Percentiles rank a stretch among this genome's conserved stretches.
Conservation (phyloP, 1,140 invertebrate genomes). For the Centruroides vittatus region DNA sequence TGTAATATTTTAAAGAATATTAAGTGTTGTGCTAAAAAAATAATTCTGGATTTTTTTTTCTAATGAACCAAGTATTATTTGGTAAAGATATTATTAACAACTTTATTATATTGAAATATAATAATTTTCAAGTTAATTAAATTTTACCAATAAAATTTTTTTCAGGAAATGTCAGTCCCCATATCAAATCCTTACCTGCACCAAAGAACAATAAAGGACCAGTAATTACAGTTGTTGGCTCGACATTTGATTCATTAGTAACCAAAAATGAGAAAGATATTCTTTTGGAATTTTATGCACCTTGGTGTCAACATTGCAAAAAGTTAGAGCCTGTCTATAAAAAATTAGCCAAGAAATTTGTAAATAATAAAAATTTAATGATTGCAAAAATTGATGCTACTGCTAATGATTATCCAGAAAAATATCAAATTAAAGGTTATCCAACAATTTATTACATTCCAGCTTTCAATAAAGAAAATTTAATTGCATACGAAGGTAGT, state of each 20-base stretch:
- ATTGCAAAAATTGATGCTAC: slow-evolving; percentile 39
- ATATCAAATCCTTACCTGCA: slow-evolving; percentile 33
- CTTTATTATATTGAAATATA: too few relatives aligned
- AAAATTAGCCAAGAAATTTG: slow-evolving; percentile 28
- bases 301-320: slow-evolving; percentile 39
- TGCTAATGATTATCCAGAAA: slow-evolving; percentile 34
- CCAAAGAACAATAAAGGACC: slow-evolving; percentile 34
- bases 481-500: slow-evolving; percentile 33
- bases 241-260: slow-evolving; percentile 34
- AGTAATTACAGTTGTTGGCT: slow-evolving; percentile 32
- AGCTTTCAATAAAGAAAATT: slow-evolving; percentile 30
- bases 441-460: slow-evolving; percentile 38
- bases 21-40: too few relatives aligned
- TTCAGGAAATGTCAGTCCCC: slow-evolving; percentile 30
- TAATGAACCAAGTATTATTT: too few relatives aligned
- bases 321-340: slow-evolving; percentile 31
- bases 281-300: slow-evolving; percentile 38
- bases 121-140: too few relatives aligned
- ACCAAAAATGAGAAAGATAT: slow-evolving; percentile 30
- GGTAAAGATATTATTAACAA: too few relatives aligned
- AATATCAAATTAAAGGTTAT: slow-evolving; percentile 36
- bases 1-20: too few relatives aligned
- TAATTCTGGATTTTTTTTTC: too few relatives aligned
- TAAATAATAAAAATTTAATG: slow-evolving; percentile 28
- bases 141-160: not conserved